Conservation (phyloP, 2,113 vertebrate genomes). For the Uria lomvia region DNA sequence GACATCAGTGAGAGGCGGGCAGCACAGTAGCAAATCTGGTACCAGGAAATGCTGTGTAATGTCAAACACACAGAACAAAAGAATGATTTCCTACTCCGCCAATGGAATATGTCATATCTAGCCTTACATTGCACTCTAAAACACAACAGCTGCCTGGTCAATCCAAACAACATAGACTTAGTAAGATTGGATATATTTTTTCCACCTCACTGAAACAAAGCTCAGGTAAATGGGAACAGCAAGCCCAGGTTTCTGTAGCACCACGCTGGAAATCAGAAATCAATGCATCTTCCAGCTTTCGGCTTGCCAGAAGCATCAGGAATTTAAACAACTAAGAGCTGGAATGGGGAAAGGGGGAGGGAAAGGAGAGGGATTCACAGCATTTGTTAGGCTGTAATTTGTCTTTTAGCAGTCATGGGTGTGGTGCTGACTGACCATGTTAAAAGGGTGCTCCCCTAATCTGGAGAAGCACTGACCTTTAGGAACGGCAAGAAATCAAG, state of each 20-base stretch:
- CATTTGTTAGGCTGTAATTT: background rate
- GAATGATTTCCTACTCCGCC: conserved; percentile 6
- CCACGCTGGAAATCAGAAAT: background rate
- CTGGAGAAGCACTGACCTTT: background rate
- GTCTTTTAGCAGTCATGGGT: background rate
- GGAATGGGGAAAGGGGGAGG: background rate
- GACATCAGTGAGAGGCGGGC: conserved; percentile 22
- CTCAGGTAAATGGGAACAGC: background rate
- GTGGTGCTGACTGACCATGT: background rate
- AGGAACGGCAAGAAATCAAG: background rate
- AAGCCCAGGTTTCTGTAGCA: background rate
- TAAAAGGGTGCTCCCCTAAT: background rate
- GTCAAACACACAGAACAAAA: conserved; percentile 38
- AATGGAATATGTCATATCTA: background rate
- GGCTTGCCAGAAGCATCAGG: background rate
- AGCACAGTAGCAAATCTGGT: conserved; percentile 16
- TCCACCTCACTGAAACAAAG: background rate
- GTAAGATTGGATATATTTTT: background rate
- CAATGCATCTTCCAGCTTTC: background rate
- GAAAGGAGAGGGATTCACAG: background rate
- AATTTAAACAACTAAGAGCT: background rate
- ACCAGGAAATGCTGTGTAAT: conserved; percentile 9
- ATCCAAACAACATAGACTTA: background rate
- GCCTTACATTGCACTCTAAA: background rate
- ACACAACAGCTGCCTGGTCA: background rate